Conservation (phyloP, 2,797 vertebrate genomes). For the Channallabes apus region DNA sequence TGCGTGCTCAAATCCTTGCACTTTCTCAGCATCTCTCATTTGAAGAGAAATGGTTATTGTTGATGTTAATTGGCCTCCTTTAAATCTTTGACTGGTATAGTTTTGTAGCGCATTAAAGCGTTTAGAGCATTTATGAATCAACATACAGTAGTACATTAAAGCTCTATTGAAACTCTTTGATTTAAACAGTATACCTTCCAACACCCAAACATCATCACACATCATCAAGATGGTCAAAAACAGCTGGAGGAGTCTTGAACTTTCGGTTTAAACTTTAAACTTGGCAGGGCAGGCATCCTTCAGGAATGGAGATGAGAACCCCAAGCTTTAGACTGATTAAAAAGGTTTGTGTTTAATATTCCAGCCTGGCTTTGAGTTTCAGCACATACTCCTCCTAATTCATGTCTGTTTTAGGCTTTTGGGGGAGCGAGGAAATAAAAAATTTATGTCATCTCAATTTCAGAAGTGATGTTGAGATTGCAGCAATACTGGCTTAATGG, state of each 20-base stretch:
- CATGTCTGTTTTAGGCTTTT: slow-evolving; percentile 22
- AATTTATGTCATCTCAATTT: slow-evolving; percentile 17
- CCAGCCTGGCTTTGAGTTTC: slow-evolving; percentile 27
- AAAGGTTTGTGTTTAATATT: slow-evolving; percentile 25
- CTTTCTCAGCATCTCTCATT: too few relatives aligned
- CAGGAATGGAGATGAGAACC: background rate
- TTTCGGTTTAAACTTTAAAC: background rate
- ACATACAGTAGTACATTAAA: background rate
- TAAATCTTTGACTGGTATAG: too few relatives aligned
- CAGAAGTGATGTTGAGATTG: background rate
- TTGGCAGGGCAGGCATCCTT: background rate
- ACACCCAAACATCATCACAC: background rate
- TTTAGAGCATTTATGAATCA: background rate
- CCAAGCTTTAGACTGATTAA: background rate
- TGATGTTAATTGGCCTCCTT: too few relatives aligned
- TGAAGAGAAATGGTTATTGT: too few relatives aligned
- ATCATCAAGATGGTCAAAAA: background rate
- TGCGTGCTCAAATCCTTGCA: too few relatives aligned
- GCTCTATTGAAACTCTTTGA: background rate
- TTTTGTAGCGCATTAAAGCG: background rate
- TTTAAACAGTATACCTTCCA: background rate
- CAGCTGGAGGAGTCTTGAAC: background rate
- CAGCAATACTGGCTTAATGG: background rate
- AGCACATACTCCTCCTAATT: slow-evolving; percentile 25
- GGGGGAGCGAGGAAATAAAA: slow-evolving; percentile 30